A percentile compares a stretch with the other conserved stretches of the same genome.
phyloP scores from a whole-genome alignment of 1,140 invertebrate species.

The Hypothenemus hampei region DNA sequence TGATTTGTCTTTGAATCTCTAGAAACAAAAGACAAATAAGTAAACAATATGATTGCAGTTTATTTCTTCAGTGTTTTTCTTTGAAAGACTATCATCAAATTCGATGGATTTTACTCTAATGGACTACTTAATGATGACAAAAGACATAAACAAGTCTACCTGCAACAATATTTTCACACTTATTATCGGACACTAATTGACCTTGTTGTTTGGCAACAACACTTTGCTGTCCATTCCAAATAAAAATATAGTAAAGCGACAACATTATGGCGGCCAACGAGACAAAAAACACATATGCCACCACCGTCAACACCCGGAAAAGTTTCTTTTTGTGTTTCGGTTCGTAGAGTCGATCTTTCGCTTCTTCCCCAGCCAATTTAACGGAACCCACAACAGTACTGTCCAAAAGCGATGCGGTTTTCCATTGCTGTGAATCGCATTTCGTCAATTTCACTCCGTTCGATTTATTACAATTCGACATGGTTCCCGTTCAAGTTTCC shows the following conservation, averaged over 20 bases:
- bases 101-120: neutral
- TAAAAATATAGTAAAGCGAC: slow-evolving; percentile 91
- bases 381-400: slow-evolving; percentile 56
- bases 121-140: neutral
- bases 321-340: slow-evolving; percentile 80
- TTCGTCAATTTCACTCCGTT: slow-evolving; percentile 41
- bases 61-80: neutral
- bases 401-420: slow-evolving; percentile 47
- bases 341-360: slow-evolving; percentile 76
- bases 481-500: slow-evolving; percentile 22
- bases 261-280: slow-evolving; percentile 92
- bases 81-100: neutral
- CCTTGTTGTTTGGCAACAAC: neutral
- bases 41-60: neutral
- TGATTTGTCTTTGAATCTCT: slow-evolving; percentile 21
- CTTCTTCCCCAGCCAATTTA: slow-evolving; percentile 68
- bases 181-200: neutral
- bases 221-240: slow-evolving; percentile 66
- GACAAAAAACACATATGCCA: slow-evolving; percentile 92
- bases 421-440: slow-evolving; percentile 38
- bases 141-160: slow-evolving; percentile 3
- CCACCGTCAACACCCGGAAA: slow-evolving; percentile 87
- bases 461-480: slow-evolving; percentile 42
- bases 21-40: slow-evolving; percentile 2
- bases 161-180: slow-evolving; percentile 16